Evolutionary conservation across 2,113 vertebrate genomes (phyloP), one percentile per base, ranked within the genome.

Genomic region (Rhinoderma darwinii): DNA sequence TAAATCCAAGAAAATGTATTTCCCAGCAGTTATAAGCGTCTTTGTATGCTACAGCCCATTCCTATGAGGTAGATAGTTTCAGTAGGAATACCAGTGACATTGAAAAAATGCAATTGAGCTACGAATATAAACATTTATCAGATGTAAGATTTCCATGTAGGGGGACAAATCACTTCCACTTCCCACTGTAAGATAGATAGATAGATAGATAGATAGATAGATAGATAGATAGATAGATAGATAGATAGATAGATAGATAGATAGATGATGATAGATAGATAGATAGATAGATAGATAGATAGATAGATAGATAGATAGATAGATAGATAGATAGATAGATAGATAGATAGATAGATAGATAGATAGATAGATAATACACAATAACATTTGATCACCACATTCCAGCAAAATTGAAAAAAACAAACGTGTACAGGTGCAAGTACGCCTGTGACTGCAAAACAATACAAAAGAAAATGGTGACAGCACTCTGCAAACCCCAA

Each of bases 1-100:
- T 59, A 86, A 73, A 86, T 86, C 51, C 85, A 81, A 54, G 77
- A 82, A 86, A 82, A 86, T 86, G 66, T 86, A 82, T 73, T 81
- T 86, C 66, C 47, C 63, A 81, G 68, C 66, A 82, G 77, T 86
- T 86, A 81, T 86, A 59, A 81, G 35, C 32, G 61, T 86, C 72
- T 81, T 41, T 82, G 77, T 82, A 86, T 73, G 35, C 75, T 54
- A 22, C 44, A 72, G 37, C n/a, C 32, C 63, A 73, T 25, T 72
- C 35, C 50, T 50, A 56, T 12, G 47, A 81, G n/a, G 50, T 73
- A 74, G 61, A 82, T 73, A 81, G 85, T 32, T 82, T 85, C 50
- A 20, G 63, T 43, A 70, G 30, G 84, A 86, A 86, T 74, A n/a
- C 54, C 44, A 37, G 17, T 86, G 32, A 30, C 39, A 35, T 56